Evolutionary conservation across 2,888 invertebrate species (phyloP), one percentile per base, ranked within the genome.

Genomic region (Embidobia sp.): DNA sequence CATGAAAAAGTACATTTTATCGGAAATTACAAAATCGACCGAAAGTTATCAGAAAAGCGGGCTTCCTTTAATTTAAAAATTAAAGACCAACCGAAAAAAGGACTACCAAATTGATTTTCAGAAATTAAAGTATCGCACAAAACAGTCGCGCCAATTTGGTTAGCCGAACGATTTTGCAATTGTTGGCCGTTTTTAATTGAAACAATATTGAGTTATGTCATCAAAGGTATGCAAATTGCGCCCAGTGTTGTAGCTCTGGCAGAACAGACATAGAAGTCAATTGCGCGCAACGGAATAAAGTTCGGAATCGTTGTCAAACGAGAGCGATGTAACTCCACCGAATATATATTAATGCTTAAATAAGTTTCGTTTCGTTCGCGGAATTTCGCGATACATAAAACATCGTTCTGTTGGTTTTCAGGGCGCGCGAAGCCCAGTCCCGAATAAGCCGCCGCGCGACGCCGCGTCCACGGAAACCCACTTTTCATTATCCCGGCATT

Each of bases 171-270:
- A 26, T 27, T 11, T 2, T 7, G 29, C 53, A 37, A 48, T 61
- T 46, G 53, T 72, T 46, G 37, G 3, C 3, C 16, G 51, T 63
- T 72, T 72, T 63, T 72, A 72, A 72, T 72, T 72, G 55, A 63
- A 63, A 55, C 72, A 33, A 72, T 63, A 72, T 72, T 29, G 55
- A 72, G 72, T 72, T 72, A 63, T 63, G 29, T n/a, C 55, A 31
- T 63, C 72, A 63, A 72, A 72, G 63, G 61, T 63, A 72, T 72
- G 72, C 72, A 72, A 72, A 72, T 72, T 19, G 22, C 22, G 72
- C 22, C 7, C 42, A 61, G 61, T 46, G 55, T 61, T 67, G 64
- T 35, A 42, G 37, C 26, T 18, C 51, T 44, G 57, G 57, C 42
- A 42, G 15, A 10, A 35, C 13, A 51, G 51, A 33, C 51, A 44